phyloP scores from a whole-genome alignment of 2,113 vertebrate genomes.

The Serilophus lunatus region DNA sequence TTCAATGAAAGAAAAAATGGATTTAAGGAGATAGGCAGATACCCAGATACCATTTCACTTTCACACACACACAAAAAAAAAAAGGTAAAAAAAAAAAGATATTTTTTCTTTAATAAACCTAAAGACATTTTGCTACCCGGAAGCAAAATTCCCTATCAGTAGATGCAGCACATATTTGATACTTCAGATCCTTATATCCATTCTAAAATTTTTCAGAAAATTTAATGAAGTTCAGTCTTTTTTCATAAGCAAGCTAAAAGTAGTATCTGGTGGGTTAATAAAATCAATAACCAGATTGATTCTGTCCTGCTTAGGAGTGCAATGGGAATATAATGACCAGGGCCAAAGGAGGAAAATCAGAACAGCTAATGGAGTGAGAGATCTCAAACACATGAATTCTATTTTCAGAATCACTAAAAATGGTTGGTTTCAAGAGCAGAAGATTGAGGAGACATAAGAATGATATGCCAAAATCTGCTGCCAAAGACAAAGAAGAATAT shows the following conservation, averaged over 20 bases:
- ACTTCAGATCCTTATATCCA: background rate
- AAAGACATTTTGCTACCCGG: background rate
- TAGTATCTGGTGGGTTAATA: too few species aligned
- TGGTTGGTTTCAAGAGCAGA: background rate
- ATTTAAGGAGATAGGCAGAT: background rate
- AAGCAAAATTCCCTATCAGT: background rate
- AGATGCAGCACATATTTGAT: background rate
- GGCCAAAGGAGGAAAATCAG: background rate
- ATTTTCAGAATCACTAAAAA: background rate
- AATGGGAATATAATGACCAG: rapidly evolving
- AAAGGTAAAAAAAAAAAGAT: background rate
- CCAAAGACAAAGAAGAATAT: background rate
- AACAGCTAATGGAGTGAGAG: background rate
- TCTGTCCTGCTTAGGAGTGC: background rate
- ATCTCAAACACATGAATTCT: background rate
- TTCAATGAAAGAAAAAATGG: background rate
- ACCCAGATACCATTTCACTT: background rate
- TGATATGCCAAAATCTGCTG: background rate
- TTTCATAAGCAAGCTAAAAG: background rate
- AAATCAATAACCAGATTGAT: background rate
- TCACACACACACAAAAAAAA: background rate
- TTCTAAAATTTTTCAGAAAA: background rate
- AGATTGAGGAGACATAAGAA: background rate
- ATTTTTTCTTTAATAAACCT: background rate
- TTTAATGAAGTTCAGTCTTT: background rate